Conservation (phyloP, 2,797 vertebrate genomes). For the Takifugu ocellatus region DNA sequence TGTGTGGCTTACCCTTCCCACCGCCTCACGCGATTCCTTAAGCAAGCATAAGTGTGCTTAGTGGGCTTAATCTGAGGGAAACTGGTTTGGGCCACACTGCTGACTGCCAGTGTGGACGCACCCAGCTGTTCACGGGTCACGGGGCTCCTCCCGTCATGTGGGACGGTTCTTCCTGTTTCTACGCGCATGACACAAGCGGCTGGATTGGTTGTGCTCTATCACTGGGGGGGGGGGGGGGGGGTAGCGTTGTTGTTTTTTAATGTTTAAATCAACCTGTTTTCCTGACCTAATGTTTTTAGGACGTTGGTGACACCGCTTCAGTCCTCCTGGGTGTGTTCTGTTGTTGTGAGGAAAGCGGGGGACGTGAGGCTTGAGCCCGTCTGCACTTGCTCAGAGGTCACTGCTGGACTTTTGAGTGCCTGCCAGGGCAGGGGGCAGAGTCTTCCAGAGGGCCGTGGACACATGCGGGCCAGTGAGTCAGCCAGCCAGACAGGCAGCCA, state of each 20-base stretch:
- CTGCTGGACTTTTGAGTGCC: constrained; percentile 62
- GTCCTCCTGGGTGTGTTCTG: constrained; percentile 35
- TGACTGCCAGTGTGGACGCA: constrained; percentile 44
- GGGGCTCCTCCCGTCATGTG: constrained; percentile 57
- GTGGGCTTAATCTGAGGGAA: constrained; percentile 71
- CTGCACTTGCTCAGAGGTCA: constrained; percentile 64
- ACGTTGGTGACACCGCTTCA: constrained; percentile 22
- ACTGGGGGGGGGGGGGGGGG: no score
- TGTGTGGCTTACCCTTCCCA: constrained; percentile 69
- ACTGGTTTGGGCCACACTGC: constrained; percentile 61
- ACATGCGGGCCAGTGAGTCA: constrained; percentile 56
- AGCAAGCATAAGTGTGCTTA: constrained; percentile 73
- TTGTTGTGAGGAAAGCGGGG: constrained; percentile 19
- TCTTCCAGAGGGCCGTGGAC: constrained; percentile 73
- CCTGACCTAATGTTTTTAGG: constrained; percentile 2
- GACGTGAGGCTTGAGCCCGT: constrained; percentile 53
- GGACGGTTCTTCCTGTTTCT: constrained; percentile 18
- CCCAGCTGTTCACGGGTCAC: constrained; percentile 47
- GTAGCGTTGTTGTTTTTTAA: constrained; percentile 2
- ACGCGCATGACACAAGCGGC: constrained; percentile 37
- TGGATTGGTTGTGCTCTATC: constrained; percentile 21
- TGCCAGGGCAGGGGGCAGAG: constrained; percentile 66
- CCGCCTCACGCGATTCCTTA: constrained; percentile 71
- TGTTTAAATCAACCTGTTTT: constrained; percentile 18
- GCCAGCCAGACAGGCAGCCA: constrained; percentile 68